These are phyloP conservation scores for Lithosia quadra DNA, from an alignment of 2,888 invertebrate genomes.

Conservation along the genomic window DNA sequence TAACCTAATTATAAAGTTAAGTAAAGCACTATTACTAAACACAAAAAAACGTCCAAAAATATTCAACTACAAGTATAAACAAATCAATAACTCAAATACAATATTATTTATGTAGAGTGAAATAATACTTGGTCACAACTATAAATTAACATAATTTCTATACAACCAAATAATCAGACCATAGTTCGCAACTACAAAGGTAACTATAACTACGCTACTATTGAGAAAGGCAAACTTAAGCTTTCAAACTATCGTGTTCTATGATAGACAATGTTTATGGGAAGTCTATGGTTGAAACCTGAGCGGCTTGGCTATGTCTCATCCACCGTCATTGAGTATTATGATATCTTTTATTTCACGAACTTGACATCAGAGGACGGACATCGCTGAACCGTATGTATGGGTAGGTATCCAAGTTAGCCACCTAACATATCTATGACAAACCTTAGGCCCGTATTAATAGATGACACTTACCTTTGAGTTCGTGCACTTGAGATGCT, in stretches of 20 bases:
- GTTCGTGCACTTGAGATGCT: too few relatives aligned
- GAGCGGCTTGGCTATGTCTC: background rate
- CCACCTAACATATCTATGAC: too few relatives aligned
- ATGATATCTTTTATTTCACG: background rate
- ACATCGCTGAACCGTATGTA: background rate
- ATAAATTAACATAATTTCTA: background rate
- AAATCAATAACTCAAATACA: background rate
- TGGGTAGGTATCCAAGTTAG: background rate
- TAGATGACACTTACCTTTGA: too few relatives aligned
- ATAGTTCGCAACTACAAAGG: background rate
- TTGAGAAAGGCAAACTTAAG: background rate
- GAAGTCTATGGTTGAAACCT: too few relatives aligned
- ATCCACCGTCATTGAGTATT: background rate
- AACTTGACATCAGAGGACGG: background rate
- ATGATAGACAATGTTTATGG: background rate
- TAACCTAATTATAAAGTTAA: background rate
- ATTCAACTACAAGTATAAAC: background rate
- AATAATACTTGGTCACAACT: conserved; percentile 3
- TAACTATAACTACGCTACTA: background rate
- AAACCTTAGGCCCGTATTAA: too few relatives aligned
- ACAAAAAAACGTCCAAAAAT: background rate
- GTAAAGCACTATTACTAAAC: background rate
- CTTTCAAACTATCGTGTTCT: background rate
- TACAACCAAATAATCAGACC: conserved; percentile 9
- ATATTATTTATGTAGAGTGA: background rate